Evolutionary conservation across 2,888 invertebrate genomes (phyloP).

Genomic region (Trypoxylon attenuatum): DNA sequence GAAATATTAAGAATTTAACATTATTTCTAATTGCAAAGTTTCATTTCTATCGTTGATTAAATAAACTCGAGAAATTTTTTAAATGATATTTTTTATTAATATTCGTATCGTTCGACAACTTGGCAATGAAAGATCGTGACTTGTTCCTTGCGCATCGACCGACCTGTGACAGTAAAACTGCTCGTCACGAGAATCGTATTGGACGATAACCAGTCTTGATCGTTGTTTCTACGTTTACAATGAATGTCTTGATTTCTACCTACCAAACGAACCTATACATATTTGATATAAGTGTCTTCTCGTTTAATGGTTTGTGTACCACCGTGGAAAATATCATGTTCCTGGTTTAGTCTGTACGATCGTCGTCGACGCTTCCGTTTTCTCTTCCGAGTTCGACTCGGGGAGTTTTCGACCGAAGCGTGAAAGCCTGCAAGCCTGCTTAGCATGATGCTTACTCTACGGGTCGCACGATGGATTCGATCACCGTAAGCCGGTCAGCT

Average conservation of each 20-base stretch:
- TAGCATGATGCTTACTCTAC: constrained; percentile 63
- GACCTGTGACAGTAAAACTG: not conserved
- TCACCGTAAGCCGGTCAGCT: constrained; percentile 46
- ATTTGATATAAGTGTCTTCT: not conserved
- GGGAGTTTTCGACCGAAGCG: not conserved
- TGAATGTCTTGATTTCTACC: not conserved
- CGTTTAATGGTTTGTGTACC: too few species aligned
- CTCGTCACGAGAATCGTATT: constrained; percentile 25
- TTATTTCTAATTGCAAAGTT: too few species aligned
- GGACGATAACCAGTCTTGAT: constrained; percentile 7
- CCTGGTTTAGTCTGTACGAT: constrained; percentile 31
- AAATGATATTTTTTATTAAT: too few species aligned
- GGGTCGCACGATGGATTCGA: constrained; percentile 56
- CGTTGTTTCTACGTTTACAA: not conserved
- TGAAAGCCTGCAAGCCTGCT: constrained; percentile 47
- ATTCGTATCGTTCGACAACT: too few species aligned
- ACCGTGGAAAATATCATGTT: not conserved
- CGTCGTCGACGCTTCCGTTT: constrained; percentile 20
- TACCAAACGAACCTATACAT: not conserved
- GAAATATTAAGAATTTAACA: too few species aligned
- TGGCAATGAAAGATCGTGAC: too few species aligned
- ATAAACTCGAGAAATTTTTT: too few species aligned
- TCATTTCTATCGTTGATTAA: too few species aligned
- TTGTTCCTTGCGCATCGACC: constrained; percentile 6
- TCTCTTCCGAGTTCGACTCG: not conserved